Conservation (phyloP, 2,888 invertebrate species). For the Clostera curtula region DNA sequence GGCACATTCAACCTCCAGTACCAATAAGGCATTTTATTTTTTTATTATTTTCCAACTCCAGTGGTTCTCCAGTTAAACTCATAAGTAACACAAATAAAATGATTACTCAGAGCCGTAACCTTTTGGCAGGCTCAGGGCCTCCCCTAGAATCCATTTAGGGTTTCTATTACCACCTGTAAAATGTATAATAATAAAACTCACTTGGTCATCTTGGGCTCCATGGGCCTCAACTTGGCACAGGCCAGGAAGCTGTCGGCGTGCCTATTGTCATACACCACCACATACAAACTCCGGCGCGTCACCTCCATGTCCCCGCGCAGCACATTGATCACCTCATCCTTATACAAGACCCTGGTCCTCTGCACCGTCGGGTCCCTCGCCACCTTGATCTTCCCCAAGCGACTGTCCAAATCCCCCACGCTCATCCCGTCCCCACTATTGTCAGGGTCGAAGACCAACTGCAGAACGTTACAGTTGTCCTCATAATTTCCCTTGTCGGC, state of each 20-base stretch:
- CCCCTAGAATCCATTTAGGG: too few relatives aligned
- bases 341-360: constrained; percentile 76
- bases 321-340: constrained; percentile 82
- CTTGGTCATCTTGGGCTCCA: constrained; percentile 80
- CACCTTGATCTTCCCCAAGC: constrained; percentile 84
- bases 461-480: constrained; percentile 88
- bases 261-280: constrained; percentile 86
- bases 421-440: constrained; percentile 79
- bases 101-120: too few relatives aligned
- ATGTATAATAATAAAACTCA: constrained; percentile 50
- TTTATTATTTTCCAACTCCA: too few relatives aligned
- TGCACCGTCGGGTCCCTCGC: constrained; percentile 76
- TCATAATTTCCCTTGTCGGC: constrained; percentile 79
- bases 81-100: too few relatives aligned
- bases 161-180: not conserved
- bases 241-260: constrained; percentile 85
- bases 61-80: too few relatives aligned
- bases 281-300: constrained; percentile 84
- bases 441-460: constrained; percentile 89
- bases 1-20: too few relatives aligned
- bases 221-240: constrained; percentile 86
- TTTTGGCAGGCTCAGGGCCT: too few relatives aligned
- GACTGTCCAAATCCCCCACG: constrained; percentile 85
- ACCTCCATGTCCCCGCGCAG: constrained; percentile 83
- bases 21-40: too few relatives aligned